Conservation (phyloP, 2,888 invertebrate species). For the Temnothorax unifasciatus region DNA sequence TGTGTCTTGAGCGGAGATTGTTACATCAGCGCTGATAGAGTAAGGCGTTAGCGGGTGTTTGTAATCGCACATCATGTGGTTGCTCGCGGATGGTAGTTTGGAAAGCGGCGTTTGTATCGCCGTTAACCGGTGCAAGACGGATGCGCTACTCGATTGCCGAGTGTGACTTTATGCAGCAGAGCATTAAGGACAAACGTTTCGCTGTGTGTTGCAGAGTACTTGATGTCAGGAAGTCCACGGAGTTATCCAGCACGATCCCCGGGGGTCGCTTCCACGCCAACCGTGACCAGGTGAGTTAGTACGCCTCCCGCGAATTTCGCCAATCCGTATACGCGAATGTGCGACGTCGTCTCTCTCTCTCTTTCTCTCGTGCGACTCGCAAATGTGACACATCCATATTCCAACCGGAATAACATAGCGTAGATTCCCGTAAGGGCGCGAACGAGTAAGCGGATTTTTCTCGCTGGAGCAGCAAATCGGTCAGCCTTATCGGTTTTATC, state of each 20-base stretch:
- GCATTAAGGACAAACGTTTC: slow-evolving; percentile 69
- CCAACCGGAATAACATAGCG: slow-evolving; percentile 58
- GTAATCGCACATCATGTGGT: slow-evolving; percentile 28
- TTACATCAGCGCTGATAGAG: background rate
- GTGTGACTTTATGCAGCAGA: slow-evolving; percentile 58
- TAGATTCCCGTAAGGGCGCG: slow-evolving; percentile 68
- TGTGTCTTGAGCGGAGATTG: background rate
- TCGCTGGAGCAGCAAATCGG: slow-evolving; percentile 69
- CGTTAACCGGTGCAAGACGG: slow-evolving; percentile 51
- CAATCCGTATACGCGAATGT: slow-evolving; percentile 49
- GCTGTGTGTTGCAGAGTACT: slow-evolving; percentile 83
- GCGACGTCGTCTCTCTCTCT: slow-evolving; percentile 14
- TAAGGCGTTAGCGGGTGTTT: slow-evolving; percentile 1
- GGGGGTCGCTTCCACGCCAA: slow-evolving; percentile 82
- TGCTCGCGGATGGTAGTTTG: background rate
- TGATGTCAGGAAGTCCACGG: slow-evolving; percentile 85
- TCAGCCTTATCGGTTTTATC: slow-evolving; percentile 73
- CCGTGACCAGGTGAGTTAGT: slow-evolving; percentile 81
- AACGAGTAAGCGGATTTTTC: slow-evolving; percentile 74
- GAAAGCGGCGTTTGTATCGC: slow-evolving; percentile 46
- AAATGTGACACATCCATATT: slow-evolving; percentile 70
- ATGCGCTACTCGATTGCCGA: slow-evolving; percentile 54
- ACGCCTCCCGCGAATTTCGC: slow-evolving; percentile 59
- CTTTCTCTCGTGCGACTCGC: background rate
- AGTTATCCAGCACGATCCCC: slow-evolving; percentile 83